Evolutionary conservation across 2,888 invertebrate species (phyloP).

Genomic region (Spilosoma lubricipeda): DNA sequence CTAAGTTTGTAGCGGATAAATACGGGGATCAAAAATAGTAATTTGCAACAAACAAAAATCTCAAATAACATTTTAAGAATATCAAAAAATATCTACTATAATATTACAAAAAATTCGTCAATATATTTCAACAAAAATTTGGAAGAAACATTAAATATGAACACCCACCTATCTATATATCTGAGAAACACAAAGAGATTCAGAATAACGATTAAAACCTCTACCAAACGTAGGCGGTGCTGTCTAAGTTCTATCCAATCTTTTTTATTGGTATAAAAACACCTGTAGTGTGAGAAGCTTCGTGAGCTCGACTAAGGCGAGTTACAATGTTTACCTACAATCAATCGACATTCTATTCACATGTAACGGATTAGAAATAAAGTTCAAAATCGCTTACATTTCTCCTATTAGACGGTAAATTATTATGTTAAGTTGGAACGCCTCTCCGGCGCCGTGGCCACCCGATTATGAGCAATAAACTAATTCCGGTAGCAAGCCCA

Average conservation of each 20-base stretch:
- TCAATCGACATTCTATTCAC: constrained; percentile 22
- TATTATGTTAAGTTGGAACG: constrained; percentile 68
- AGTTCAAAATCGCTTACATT: constrained; percentile 40
- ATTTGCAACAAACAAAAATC: not conserved
- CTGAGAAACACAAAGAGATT: constrained; percentile 46
- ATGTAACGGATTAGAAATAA: constrained; percentile 43
- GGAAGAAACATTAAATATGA: constrained; percentile 25
- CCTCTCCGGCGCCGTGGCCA: constrained; percentile 77
- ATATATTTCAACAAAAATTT: constrained; percentile 29
- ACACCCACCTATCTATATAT: constrained; percentile 30
- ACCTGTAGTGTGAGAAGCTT: constrained; percentile 80
- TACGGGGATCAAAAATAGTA: not conserved
- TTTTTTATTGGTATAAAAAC: constrained; percentile 69
- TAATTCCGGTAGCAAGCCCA: constrained; percentile 83
- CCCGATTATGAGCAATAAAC: constrained; percentile 82
- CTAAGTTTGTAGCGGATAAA: not conserved
- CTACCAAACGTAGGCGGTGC: constrained; percentile 72
- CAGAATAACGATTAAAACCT: constrained; percentile 65
- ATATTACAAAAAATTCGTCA: constrained; percentile 24
- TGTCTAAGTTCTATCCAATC: constrained; percentile 62
- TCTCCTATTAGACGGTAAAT: constrained; percentile 35
- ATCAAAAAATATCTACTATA: not conserved
- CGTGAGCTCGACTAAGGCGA: constrained; percentile 58
- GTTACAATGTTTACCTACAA: constrained; percentile 40
- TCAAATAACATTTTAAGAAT: not conserved